Conservation (phyloP, 2,113 vertebrate species). For the Paramisgurnus dabryanus region DNA sequence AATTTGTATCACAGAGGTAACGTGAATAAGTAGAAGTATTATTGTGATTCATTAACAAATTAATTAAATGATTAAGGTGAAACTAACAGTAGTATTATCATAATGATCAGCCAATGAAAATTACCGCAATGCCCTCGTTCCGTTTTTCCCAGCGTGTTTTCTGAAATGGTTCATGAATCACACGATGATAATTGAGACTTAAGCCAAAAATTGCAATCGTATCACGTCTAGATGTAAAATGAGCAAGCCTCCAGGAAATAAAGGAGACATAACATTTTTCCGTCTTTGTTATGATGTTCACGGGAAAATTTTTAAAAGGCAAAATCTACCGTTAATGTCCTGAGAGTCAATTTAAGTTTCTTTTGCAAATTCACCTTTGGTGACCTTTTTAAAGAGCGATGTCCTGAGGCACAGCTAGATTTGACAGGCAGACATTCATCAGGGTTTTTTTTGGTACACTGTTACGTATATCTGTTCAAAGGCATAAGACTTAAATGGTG, state of each 20-base stretch:
- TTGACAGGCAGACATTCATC: background rate
- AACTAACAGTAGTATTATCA: background rate
- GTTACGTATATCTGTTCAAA: background rate
- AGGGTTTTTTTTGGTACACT: background rate
- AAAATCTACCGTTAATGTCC: too few species aligned
- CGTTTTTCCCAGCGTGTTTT: background rate
- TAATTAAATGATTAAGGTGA: background rate
- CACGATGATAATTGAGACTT: background rate
- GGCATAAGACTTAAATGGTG: background rate
- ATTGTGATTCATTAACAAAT: background rate
- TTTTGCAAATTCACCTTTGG: background rate
- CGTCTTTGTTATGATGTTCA: background rate
- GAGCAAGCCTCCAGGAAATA: slow-evolving; percentile 4
- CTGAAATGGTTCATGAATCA: background rate
- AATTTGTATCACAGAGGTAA: too few species aligned
- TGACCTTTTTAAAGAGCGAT: background rate
- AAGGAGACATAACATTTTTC: background rate
- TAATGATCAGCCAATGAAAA: background rate
- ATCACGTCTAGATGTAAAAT: slow-evolving; percentile 3
- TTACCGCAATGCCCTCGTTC: background rate
- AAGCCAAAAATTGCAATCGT: background rate
- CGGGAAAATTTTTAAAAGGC: too few species aligned
- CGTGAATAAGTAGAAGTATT: background rate
- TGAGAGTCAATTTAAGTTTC: background rate
- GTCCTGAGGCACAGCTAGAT: background rate